These are phyloP conservation scores for Aporophyla nigra DNA, from an alignment of 2,888 invertebrate genomes.

Conservation along the genomic window DNA sequence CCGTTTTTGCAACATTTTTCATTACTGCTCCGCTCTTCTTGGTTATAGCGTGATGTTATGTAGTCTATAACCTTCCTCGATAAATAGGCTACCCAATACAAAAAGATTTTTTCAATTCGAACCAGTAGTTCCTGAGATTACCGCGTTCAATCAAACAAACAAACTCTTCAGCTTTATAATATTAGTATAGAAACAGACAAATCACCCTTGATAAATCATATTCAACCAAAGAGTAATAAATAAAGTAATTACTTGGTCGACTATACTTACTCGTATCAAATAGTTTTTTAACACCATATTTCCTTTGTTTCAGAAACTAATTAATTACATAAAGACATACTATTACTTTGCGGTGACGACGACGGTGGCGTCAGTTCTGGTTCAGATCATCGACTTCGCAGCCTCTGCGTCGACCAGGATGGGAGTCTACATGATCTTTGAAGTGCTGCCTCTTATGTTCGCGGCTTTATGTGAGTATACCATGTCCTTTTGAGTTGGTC, in stretches of 20 bases:
- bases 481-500: background rate
- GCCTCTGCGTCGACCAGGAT: slow-evolving; percentile 23
- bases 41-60: too few species aligned
- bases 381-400: slow-evolving; percentile 68
- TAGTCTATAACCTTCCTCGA: too few species aligned
- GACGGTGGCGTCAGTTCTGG: slow-evolving; percentile 66
- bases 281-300: background rate
- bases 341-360: slow-evolving; percentile 81
- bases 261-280: background rate
- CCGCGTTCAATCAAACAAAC: too few species aligned
- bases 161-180: too few species aligned
- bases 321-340: slow-evolving; percentile 73
- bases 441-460: slow-evolving; percentile 70
- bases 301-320: slow-evolving; percentile 76
- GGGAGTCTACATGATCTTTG: slow-evolving; percentile 68
- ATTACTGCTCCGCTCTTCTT: too few species aligned
- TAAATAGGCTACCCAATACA: too few species aligned
- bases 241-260: background rate
- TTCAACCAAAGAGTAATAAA: background rate
- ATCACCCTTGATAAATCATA: background rate
- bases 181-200: too few species aligned
- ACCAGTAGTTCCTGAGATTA: too few species aligned
- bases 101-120: too few species aligned
- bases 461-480: slow-evolving; percentile 77
- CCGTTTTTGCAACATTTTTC: too few species aligned